Conservation (phyloP, 2,113 vertebrate species). For the Ardeotis arabs region DNA sequence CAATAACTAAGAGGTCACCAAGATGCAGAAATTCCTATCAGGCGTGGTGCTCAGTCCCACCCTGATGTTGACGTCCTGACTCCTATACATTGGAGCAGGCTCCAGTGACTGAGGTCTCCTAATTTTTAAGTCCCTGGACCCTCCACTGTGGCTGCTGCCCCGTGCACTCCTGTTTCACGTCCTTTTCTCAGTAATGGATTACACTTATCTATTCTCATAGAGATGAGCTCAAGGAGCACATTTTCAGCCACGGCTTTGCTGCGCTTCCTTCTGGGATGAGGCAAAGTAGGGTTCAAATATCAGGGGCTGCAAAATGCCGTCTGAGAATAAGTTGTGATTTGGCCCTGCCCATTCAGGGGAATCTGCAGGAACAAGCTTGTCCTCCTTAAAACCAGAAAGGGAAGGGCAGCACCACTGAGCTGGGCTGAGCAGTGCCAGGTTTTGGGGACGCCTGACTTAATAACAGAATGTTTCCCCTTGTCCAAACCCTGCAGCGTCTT, state of each 20-base stretch:
- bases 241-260: not conserved
- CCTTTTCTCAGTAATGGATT: not conserved
- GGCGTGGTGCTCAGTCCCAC: not conserved
- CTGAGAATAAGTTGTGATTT: not conserved
- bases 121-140: not conserved
- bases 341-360: not conserved
- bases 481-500: accelerated
- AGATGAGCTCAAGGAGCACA: not conserved
- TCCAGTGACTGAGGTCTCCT: accelerated
- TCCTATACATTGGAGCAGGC: accelerated
- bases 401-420: not conserved
- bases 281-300: not conserved
- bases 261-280: not conserved
- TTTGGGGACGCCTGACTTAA: not conserved
- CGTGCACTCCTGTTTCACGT: accelerated
- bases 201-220: not conserved
- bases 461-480: not conserved
- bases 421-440: not conserved
- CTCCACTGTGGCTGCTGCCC: not conserved
- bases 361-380: not conserved
- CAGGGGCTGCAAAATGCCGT: not conserved
- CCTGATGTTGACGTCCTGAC: not conserved
- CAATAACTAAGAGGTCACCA: not conserved
- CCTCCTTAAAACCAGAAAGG: not conserved
- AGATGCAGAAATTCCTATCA: not conserved